phyloP scores from a whole-genome alignment of 92 coral and sea anemone genomes.

The Porites rus region DNA sequence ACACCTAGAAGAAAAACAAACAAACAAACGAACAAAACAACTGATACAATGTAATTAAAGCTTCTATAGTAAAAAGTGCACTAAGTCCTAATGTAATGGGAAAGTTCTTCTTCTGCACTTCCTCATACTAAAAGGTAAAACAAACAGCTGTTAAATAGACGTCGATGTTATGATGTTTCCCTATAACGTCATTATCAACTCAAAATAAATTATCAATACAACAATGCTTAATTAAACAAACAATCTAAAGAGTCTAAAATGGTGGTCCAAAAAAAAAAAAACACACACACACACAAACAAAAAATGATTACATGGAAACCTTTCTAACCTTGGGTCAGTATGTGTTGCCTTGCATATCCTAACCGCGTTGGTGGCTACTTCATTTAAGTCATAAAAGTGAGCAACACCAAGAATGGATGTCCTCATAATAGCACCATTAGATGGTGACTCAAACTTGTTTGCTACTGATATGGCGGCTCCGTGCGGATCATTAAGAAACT shows the following conservation, averaged over 20 bases:
- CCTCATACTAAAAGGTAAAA: too few species aligned
- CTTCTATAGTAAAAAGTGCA: neutral
- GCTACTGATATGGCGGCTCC: conserved; percentile 86
- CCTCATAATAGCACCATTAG: conserved; percentile 97
- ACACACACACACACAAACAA: neutral
- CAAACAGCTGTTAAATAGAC: too few species aligned
- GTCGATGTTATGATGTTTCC: too few species aligned
- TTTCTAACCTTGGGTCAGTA: conserved; percentile 85
- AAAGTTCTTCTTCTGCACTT: too few species aligned
- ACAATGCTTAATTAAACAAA: neutral
- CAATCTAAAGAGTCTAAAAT: neutral
- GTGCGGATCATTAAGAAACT: conserved; percentile 91
- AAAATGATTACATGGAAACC: neutral
- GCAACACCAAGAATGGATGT: conserved; percentile 88
- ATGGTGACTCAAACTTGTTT: conserved; percentile 79
- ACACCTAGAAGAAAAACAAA: conserved; percentile 71
- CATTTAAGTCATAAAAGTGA: conserved; percentile 90
- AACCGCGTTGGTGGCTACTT: conserved; percentile 88
- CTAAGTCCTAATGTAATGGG: too few species aligned
- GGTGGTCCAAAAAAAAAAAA: too few species aligned
- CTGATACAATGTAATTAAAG: neutral
- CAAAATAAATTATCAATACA: too few species aligned
- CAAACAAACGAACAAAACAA: neutral
- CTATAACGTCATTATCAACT: too few species aligned
- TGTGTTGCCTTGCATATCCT: conserved; percentile 96